Evolutionary conservation across 53 echinoderm and acorn worm species (phyloP).

Genomic region (Echinometra lucunter): DNA sequence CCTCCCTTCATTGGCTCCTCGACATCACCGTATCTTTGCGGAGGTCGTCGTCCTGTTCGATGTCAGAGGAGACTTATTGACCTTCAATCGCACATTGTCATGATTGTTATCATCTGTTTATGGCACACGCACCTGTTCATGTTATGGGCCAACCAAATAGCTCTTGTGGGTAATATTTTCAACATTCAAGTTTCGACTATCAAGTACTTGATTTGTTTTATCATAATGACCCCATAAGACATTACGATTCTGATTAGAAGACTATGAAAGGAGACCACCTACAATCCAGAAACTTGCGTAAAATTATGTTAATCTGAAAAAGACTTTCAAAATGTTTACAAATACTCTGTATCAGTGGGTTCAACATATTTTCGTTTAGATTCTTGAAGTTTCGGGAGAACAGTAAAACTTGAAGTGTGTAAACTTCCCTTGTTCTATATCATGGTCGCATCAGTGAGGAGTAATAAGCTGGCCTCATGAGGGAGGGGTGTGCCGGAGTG

Average conservation of each 20-base stretch:
- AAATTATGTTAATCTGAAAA: neutral
- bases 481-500: neutral
- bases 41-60: neutral
- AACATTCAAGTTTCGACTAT: neutral
- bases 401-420: neutral
- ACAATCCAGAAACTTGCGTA: neutral
- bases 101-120: constrained; percentile 4
- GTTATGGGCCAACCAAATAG: neutral
- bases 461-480: neutral
- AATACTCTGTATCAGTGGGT: neutral
- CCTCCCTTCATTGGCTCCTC: too few species aligned
- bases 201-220: neutral
- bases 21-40: neutral
- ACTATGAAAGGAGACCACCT: constrained; percentile 11
- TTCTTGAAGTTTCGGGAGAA: neutral
- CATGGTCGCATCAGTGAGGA: neutral
- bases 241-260: neutral
- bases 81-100: neutral
- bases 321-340: neutral
- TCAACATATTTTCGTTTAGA: neutral
- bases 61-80: neutral
- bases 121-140: neutral
- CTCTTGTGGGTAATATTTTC: neutral
- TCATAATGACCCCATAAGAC: constrained; percentile 6
- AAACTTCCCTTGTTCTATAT: too few species aligned